A percentile compares a stretch with the other conserved stretches of the same genome.
Conservation (phyloP, 2,797 vertebrate species). For the Eremophila alpestris region DNA sequence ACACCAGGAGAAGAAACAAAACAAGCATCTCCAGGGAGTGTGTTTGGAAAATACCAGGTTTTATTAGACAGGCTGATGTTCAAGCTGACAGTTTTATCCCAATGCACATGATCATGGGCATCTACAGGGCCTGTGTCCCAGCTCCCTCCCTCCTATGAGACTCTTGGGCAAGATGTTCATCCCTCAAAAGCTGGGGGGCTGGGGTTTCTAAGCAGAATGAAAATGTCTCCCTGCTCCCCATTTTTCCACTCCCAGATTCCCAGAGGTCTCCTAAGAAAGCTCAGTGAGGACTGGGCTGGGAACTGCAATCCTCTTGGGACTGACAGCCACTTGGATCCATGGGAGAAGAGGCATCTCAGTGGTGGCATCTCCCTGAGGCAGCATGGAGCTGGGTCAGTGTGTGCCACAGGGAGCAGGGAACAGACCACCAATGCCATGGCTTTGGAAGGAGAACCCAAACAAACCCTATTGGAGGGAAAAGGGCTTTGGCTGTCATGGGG, state of each 20-base stretch:
- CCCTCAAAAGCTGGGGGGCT: fast-evolving
- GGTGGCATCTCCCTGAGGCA: fast-evolving
- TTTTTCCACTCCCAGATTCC: background rate
- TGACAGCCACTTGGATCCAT: background rate
- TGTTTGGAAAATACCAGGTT: conserved; percentile 64
- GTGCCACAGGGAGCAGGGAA: background rate
- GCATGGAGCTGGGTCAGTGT: fast-evolving
- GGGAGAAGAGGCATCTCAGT: background rate
- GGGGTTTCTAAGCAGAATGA: background rate
- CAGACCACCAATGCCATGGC: background rate
- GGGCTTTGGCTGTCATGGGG: background rate
- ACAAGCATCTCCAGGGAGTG: background rate
- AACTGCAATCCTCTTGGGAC: background rate
- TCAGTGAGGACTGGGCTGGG: background rate
- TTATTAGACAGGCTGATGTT: conserved; percentile 68
- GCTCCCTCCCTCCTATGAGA: background rate
- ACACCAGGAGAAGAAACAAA: background rate
- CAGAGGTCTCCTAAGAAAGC: background rate
- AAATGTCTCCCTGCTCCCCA: background rate
- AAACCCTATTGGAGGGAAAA: fast-evolving
- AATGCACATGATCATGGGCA: background rate
- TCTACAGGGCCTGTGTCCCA: background rate
- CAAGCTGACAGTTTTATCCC: conserved; percentile 56
- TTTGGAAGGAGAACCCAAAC: background rate
- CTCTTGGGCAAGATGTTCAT: background rate